phyloP scores from a whole-genome alignment of 2,797 vertebrate genomes.

The Alauda arvensis region DNA sequence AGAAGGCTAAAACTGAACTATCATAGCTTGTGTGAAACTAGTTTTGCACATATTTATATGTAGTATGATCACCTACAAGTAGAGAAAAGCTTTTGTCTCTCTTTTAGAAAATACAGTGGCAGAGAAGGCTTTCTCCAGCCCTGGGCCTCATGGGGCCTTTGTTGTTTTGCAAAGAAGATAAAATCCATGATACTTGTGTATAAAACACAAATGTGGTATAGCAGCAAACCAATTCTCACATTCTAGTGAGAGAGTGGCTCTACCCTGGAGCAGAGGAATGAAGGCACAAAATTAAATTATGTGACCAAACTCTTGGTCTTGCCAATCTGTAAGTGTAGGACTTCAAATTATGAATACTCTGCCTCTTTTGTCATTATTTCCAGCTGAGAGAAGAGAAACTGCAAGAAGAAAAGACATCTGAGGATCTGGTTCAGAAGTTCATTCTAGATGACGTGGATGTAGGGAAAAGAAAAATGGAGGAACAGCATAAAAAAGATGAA shows the following conservation, averaged over 20 bases:
- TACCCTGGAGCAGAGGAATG: neutral
- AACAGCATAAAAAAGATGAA: slow-evolving; percentile 74
- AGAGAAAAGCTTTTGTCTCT: neutral
- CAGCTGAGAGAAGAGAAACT: slow-evolving; percentile 74
- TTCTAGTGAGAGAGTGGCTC: neutral
- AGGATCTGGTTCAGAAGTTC: slow-evolving; percentile 67
- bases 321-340: neutral
- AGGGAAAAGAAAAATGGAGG: slow-evolving; percentile 69
- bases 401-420: slow-evolving; percentile 71
- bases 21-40: neutral
- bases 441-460: slow-evolving; percentile 63
- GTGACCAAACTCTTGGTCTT: neutral
- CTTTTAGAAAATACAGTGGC: neutral
- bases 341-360: neutral
- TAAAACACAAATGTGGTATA: neutral
- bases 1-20: neutral
- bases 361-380: slow-evolving; percentile 12
- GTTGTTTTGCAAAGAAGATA: neutral
- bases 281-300: neutral
- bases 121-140: neutral
- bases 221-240: neutral
- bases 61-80: neutral
- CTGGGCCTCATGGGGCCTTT: neutral
- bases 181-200: neutral
- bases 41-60: neutral